Conservation (phyloP, 2,888 invertebrate species). For the Parasteatoda lunata region DNA sequence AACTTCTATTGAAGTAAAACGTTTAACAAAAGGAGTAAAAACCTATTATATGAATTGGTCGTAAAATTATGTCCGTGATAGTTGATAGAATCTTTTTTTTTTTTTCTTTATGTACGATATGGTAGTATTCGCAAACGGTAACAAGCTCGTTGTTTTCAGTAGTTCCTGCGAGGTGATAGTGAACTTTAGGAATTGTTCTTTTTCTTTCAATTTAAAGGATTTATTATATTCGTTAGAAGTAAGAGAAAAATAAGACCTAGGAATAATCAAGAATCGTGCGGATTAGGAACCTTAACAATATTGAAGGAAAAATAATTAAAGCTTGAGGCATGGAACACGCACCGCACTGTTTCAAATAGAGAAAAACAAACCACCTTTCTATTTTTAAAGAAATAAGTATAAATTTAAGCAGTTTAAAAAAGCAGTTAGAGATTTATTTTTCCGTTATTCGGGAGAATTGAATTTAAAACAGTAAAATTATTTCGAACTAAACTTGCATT, state of each 20-base stretch:
- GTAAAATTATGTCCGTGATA: constrained; percentile 43
- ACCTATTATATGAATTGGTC: constrained; percentile 44
- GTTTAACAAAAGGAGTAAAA: constrained; percentile 50
- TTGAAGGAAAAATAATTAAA: no score
- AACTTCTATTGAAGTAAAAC: constrained; percentile 43
- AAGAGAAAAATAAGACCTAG: neutral
- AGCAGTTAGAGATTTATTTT: no score
- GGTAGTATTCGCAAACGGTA: neutral
- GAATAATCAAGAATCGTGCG: no score
- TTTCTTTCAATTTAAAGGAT: neutral
- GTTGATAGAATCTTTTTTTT: neutral
- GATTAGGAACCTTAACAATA: no score
- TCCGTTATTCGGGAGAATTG: no score
- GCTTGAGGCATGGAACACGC: no score
- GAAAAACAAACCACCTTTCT: no score
- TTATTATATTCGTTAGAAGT: neutral
- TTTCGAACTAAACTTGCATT: no score
- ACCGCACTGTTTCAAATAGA: no score
- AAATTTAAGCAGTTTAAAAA: no score
- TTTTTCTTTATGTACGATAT: neutral
- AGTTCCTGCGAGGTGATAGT: neutral
- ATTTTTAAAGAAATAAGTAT: no score
- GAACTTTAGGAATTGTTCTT: neutral
- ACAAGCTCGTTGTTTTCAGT: neutral
- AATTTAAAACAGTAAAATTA: no score